A percentile compares a stretch with the other conserved stretches of the same genome.
Conservation (phyloP, 2,797 vertebrate genomes). For the Vespertilio murinus region DNA sequence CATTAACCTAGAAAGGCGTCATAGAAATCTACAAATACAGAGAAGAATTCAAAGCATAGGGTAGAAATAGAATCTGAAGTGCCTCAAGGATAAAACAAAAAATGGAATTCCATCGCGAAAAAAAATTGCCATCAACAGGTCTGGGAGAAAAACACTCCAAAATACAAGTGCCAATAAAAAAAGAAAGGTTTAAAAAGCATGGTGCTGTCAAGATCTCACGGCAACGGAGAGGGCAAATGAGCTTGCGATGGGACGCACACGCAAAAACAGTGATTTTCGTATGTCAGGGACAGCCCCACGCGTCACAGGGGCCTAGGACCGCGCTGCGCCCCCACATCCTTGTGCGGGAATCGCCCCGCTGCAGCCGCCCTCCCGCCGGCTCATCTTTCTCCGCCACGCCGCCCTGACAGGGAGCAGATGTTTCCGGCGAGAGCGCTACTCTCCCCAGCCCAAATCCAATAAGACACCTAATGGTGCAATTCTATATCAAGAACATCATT, state of each 20-base stretch:
- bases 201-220: neutral
- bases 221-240: neutral
- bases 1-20: conserved; percentile 74
- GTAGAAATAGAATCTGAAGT: conserved; percentile 29
- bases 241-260: neutral
- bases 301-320: neutral
- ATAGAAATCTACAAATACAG: conserved; percentile 71
- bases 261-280: neutral
- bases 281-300: neutral
- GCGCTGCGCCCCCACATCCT: neutral
- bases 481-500: conserved; percentile 59
- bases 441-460: conserved; percentile 64
- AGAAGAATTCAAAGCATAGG: conserved; percentile 58
- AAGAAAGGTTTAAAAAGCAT: neutral
- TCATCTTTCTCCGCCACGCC: conserved; percentile 15
- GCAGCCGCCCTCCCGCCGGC: conserved; percentile 56
- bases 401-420: conserved; percentile 63
- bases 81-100: conserved; percentile 70
- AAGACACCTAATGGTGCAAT: conserved; percentile 65
- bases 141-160: conserved; percentile 12
- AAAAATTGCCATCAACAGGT: conserved; percentile 40
- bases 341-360: neutral
- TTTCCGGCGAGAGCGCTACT: conserved; percentile 32
- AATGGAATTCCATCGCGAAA: conserved; percentile 23
- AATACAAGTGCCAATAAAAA: conserved; percentile 24